These are phyloP conservation scores for Chloropsis hardwickii DNA, from an alignment of 2,113 vertebrate genomes.

Conservation along the genomic window DNA sequence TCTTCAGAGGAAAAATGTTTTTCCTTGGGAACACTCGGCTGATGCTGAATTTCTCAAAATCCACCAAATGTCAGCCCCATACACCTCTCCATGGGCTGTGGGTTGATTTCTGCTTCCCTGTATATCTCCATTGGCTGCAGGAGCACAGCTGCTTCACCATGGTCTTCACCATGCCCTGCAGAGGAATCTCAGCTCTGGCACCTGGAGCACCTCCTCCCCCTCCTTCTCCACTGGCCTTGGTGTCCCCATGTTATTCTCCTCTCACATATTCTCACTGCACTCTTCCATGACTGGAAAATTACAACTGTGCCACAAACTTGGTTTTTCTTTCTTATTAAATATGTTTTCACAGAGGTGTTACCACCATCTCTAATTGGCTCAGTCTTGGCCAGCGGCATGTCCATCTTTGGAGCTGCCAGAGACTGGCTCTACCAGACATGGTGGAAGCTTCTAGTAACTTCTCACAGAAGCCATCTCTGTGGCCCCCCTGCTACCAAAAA, in stretches of 20 bases:
- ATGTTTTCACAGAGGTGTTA: not conserved
- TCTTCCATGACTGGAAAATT: not conserved
- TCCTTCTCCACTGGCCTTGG: not conserved
- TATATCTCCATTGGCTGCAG: too few relatives aligned
- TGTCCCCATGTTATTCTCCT: not conserved
- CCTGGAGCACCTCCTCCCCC: not conserved
- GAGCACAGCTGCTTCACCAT: not conserved
- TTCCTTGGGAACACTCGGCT: too few relatives aligned
- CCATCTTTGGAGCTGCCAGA: not conserved
- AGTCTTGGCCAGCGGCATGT: not conserved
- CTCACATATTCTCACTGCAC: too few relatives aligned
- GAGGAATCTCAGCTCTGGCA: fast-evolving
- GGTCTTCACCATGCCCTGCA: not conserved
- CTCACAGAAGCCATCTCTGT: not conserved
- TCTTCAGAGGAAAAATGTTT: too few relatives aligned
- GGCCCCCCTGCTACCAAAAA: not conserved
- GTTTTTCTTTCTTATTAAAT: not conserved
- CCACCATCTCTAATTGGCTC: not conserved
- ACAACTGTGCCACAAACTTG: not conserved
- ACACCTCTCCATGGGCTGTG: not conserved
- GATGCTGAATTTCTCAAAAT: too few relatives aligned
- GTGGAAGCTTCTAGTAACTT: not conserved
- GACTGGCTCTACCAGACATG: not conserved
- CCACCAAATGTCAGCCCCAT: too few relatives aligned
- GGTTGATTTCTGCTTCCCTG: not conserved